These are phyloP conservation scores for Drosophila nebulosa DNA, from an alignment of 1,140 invertebrate species.

Conservation along the genomic window DNA sequence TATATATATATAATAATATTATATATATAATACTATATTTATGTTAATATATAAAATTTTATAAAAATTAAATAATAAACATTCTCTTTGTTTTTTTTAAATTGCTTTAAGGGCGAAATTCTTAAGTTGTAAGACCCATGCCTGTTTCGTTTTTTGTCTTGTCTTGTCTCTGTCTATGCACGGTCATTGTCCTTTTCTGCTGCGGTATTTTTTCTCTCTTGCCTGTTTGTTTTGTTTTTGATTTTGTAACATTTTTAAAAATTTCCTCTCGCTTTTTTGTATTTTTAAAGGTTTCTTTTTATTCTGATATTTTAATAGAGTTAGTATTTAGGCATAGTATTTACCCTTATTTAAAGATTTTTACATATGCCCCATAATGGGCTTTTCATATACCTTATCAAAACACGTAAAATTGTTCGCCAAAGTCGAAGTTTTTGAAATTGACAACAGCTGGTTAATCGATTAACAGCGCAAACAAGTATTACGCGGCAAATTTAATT, in stretches of 20 bases:
- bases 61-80: slow-evolving; percentile 49
- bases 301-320: slow-evolving; percentile 31
- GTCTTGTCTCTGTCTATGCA: neutral
- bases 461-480: too few relatives aligned
- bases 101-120: slow-evolving; percentile 80
- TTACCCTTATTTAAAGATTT: too few relatives aligned
- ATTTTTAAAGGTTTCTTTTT: slow-evolving; percentile 24
- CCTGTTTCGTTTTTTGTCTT: neutral
- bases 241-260: neutral
- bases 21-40: slow-evolving; percentile 68
- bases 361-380: too few relatives aligned
- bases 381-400: too few relatives aligned
- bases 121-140: slow-evolving; percentile 41
- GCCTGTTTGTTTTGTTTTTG: slow-evolving; percentile 10
- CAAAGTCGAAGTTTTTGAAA: too few relatives aligned
- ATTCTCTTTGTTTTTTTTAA: slow-evolving; percentile 74
- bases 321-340: slow-evolving; percentile 21
- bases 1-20: slow-evolving; percentile 60
- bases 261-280: neutral
- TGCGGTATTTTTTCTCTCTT: neutral
- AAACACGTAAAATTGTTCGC: too few relatives aligned
- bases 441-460: too few relatives aligned
- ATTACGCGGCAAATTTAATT: too few relatives aligned
- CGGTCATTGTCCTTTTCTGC: neutral
- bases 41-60: slow-evolving; percentile 70